phyloP scores from a whole-genome alignment of 2,113 vertebrate genomes.

The Rhynchopsitta pachyrhyncha region DNA sequence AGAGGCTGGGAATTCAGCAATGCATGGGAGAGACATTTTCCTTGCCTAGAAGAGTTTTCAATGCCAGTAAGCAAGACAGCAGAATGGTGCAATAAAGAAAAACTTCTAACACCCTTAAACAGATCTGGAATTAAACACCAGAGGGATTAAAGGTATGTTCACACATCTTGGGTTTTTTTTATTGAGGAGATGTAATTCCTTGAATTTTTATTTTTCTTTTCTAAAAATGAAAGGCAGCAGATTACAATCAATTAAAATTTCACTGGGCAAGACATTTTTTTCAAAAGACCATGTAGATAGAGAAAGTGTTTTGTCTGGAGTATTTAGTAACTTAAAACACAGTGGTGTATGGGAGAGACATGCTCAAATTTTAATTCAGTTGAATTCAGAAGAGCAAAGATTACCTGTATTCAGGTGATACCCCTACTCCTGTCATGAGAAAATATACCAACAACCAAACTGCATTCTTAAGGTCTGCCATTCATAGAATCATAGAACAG shows the following conservation, averaged over 20 bases:
- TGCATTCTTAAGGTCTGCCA: neutral
- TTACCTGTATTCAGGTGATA: neutral
- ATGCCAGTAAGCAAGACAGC: neutral
- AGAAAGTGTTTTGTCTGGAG: neutral
- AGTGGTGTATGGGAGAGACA: neutral
- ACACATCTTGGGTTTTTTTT: neutral
- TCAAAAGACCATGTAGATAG: neutral
- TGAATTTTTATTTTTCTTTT: neutral
- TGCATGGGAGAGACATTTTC: neutral
- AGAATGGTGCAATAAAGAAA: neutral
- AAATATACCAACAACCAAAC: neutral
- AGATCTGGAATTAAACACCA: neutral
- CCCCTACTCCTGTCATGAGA: neutral
- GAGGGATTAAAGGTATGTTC: neutral
- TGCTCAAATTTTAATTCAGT: neutral
- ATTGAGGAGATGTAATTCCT: neutral
- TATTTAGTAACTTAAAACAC: neutral
- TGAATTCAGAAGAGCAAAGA: neutral
- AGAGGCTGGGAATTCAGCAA: neutral
- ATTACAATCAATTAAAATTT: neutral
- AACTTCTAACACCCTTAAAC: rapidly evolving
- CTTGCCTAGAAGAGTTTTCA: neutral
- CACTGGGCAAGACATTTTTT: neutral
- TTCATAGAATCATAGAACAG: neutral
- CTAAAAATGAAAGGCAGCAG: neutral